Evolutionary conservation across 2,888 invertebrate species (phyloP).

Genomic region (Dioctria rufipes): DNA sequence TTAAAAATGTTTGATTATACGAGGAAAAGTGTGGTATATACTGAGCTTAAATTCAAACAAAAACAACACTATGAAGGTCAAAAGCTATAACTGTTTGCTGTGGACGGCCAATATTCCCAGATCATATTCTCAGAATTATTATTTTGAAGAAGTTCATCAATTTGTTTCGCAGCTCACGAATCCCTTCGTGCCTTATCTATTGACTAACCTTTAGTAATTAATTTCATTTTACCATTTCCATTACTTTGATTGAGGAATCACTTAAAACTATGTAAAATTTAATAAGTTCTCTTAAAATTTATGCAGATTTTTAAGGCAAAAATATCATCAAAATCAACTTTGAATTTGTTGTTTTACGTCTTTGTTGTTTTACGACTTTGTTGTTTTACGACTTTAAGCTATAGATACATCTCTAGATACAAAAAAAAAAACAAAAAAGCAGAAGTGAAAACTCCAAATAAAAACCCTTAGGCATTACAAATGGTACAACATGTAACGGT

Average conservation of each 20-base stretch:
- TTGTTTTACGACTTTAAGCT: slow-evolving; percentile 22
- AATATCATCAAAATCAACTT: slow-evolving; percentile 63
- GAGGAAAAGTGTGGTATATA: no score
- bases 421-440: background rate
- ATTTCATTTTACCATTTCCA: background rate
- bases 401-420: slow-evolving; percentile 40
- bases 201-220: slow-evolving; percentile 31
- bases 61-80: no score
- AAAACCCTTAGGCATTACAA: no score
- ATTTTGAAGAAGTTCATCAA: background rate
- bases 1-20: no score
- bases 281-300: slow-evolving; percentile 56
- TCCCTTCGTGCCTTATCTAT: background rate
- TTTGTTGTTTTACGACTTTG: slow-evolving; percentile 58
- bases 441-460: no score
- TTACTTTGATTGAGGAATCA: slow-evolving; percentile 37
- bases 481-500: no score
- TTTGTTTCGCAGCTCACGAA: background rate
- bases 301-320: slow-evolving; percentile 62
- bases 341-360: slow-evolving; percentile 59
- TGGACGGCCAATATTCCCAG: slow-evolving; percentile 70
- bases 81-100: no score
- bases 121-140: slow-evolving; percentile 72
- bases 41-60: no score
- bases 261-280: slow-evolving; percentile 51